Percentiles rank a stretch among this genome's conserved stretches.
Conservation (phyloP, 2,888 invertebrate genomes). For the Ormyrus rosae region DNA sequence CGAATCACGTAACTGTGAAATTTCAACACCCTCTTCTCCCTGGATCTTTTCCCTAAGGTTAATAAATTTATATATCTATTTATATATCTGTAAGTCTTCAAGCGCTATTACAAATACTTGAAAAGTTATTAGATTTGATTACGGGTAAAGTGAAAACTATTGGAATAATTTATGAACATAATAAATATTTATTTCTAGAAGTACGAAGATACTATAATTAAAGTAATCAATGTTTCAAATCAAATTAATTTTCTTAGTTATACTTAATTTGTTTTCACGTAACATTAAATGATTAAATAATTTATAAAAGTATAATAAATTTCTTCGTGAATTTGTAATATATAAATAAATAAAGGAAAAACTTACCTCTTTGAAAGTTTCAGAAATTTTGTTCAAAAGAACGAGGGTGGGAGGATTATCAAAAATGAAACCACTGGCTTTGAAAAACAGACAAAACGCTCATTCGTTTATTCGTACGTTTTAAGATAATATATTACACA, state of each 20-base stretch:
- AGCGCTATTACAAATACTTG: too few relatives aligned
- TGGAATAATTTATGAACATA: too few relatives aligned
- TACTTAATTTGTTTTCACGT: too few relatives aligned
- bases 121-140: too few relatives aligned
- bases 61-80: constrained; percentile 3
- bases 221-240: too few relatives aligned
- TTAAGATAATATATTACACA: constrained; percentile 54
- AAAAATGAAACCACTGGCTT: constrained; percentile 52
- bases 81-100: neutral
- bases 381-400: neutral
- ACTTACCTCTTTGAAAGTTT: too few relatives aligned
- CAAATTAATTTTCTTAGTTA: too few relatives aligned
- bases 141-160: too few relatives aligned
- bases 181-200: too few relatives aligned
- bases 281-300: too few relatives aligned
- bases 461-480: constrained; percentile 66
- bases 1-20: constrained; percentile 61
- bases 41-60: constrained; percentile 39
- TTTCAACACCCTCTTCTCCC: constrained; percentile 53
- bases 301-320: too few relatives aligned
- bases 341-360: neutral
- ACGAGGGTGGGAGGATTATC: neutral
- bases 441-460: constrained; percentile 72
- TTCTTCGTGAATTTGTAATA: neutral
- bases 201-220: too few relatives aligned